These are phyloP conservation scores for Drosophila melanosoma DNA, from an alignment of 2,888 invertebrate genomes.

Conservation along the genomic window DNA sequence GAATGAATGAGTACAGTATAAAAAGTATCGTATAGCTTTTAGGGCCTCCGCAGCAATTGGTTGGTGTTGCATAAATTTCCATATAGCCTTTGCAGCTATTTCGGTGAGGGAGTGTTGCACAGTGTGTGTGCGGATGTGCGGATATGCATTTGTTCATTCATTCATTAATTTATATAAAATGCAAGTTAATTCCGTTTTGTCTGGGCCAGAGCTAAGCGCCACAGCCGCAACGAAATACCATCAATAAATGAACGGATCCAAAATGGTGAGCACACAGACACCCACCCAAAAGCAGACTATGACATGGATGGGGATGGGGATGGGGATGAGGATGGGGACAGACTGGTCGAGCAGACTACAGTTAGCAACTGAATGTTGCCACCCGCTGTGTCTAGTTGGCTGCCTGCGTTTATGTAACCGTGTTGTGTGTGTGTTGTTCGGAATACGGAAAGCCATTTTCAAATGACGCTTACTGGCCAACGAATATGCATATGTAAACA, in stretches of 20 bases:
- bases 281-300: conserved; percentile 16
- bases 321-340: conserved; percentile 2
- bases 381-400: conserved; percentile 29
- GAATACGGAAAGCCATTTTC: conserved; percentile 72
- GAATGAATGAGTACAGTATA: background rate
- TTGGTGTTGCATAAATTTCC: conserved; percentile 68
- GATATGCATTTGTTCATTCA: conserved; percentile 57
- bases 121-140: conserved; percentile 3
- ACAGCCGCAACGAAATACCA: conserved; percentile 67
- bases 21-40: conserved; percentile 59
- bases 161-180: conserved; percentile 83
- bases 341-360: conserved; percentile 4
- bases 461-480: conserved; percentile 62
- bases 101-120: conserved; percentile 14
- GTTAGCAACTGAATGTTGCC: conserved; percentile 23
- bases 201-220: conserved; percentile 74
- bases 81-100: conserved; percentile 55
- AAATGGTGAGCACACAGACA: conserved; percentile 47
- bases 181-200: conserved; percentile 81
- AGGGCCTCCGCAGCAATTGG: conserved; percentile 53
- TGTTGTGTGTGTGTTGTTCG: conserved; percentile 28
- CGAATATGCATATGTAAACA: conserved; percentile 76
- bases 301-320: background rate
- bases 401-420: conserved; percentile 65
- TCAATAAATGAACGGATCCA: conserved; percentile 75